These are phyloP conservation scores for Dromococcyx pavoninus DNA, from an alignment of 2,797 vertebrate genomes.

Conservation along the genomic window DNA sequence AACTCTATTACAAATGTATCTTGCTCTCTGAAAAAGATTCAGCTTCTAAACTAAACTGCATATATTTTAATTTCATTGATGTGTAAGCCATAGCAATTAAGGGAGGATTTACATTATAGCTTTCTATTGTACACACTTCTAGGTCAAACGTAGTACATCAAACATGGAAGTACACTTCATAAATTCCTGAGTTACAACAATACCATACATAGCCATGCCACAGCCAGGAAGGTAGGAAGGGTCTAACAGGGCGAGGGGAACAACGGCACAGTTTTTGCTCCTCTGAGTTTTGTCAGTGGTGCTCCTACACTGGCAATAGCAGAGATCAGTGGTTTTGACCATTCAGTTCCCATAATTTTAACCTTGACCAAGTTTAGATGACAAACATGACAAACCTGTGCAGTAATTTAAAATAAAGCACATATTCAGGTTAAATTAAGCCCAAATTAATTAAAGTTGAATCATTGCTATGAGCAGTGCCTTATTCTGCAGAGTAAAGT, in stretches of 20 bases:
- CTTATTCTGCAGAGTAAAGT: not conserved
- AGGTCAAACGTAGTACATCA: conserved; percentile 65
- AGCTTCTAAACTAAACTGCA: conserved; percentile 49
- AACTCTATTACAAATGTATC: not conserved
- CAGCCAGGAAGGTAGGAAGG: not conserved
- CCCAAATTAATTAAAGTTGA: not conserved
- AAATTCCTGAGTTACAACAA: conserved; percentile 57
- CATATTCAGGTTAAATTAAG: not conserved
- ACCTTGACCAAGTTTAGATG: not conserved
- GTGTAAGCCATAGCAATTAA: conserved; percentile 58
- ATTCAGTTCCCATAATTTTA: not conserved
- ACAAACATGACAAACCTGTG: not conserved
- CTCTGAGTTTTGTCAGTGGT: not conserved
- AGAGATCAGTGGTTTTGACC: not conserved
- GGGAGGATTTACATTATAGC: conserved; percentile 58
- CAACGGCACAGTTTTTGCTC: not conserved
- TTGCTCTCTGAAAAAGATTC: conserved; percentile 21
- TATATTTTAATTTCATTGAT: conserved; percentile 65
- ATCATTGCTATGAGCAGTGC: not conserved
- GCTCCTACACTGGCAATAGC: not conserved
- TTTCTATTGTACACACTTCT: conserved; percentile 37
- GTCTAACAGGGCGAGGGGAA: not conserved
- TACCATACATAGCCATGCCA: conserved; percentile 38
- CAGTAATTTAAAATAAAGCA: not conserved
- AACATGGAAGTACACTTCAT: conserved; percentile 38